phyloP scores from a whole-genome alignment of 2,888 invertebrate species.

The Chrysodeixis includens region DNA sequence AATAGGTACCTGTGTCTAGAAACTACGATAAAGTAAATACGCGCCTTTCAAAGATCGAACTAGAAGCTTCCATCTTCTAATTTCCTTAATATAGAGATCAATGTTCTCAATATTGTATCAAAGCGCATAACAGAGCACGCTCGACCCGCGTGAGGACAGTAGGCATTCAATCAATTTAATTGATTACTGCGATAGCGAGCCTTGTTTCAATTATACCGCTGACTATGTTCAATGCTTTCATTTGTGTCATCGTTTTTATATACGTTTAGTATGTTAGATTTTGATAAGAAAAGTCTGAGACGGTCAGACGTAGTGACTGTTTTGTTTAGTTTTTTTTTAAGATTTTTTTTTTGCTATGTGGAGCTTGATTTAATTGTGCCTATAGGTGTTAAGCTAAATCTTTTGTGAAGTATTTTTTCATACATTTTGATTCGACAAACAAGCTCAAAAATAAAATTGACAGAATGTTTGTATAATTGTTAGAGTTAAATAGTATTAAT shows the following conservation, averaged over 20 bases:
- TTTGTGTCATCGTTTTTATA: slow-evolving; percentile 22
- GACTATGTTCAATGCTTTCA: slow-evolving; percentile 12
- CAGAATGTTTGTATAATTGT: too few species aligned
- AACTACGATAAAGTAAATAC: too few species aligned
- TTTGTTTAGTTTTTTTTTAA: neutral
- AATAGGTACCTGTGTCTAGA: too few species aligned
- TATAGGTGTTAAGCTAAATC: too few species aligned
- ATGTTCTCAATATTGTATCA: slow-evolving; percentile 2
- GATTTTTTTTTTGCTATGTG: too few species aligned
- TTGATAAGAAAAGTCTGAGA: neutral
- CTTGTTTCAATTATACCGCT: slow-evolving; percentile 32
- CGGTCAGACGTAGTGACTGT: neutral
- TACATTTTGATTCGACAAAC: too few species aligned
- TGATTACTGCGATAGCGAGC: slow-evolving; percentile 28
- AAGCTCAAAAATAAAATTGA: too few species aligned
- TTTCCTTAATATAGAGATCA: neutral
- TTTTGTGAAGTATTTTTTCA: too few species aligned
- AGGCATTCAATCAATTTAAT: slow-evolving; percentile 47
- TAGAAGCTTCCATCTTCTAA: neutral
- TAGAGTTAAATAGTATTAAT: too few species aligned
- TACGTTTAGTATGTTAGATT: neutral
- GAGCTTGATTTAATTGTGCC: too few species aligned
- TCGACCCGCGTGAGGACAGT: slow-evolving; percentile 20
- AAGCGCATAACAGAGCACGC: slow-evolving; percentile 28
- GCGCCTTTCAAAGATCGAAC: neutral